Percentiles rank a stretch among this genome's conserved stretches.
Evolutionary conservation across 2,888 invertebrate genomes (phyloP).

Genomic region (Colletes collaris): DNA sequence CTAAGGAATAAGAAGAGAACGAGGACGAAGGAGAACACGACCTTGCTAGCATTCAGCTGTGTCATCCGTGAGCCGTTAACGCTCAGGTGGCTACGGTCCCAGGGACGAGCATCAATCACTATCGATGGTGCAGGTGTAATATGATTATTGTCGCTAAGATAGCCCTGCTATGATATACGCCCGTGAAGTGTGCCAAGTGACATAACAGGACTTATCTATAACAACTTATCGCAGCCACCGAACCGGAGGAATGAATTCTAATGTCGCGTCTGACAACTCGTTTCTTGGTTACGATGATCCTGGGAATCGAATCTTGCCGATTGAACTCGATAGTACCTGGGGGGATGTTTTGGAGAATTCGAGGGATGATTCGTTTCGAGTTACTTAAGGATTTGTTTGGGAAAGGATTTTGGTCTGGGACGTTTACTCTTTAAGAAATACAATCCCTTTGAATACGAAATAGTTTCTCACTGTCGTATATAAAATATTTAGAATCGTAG

Average conservation of each 20-base stretch:
- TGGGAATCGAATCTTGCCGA: background rate
- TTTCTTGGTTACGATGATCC: background rate
- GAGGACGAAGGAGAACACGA: slow-evolving; percentile 73
- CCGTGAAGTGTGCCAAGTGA: slow-evolving; percentile 73
- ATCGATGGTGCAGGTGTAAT: slow-evolving; percentile 80
- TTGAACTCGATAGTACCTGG: background rate
- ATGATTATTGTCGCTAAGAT: slow-evolving; percentile 75
- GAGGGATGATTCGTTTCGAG: too few species aligned
- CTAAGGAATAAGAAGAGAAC: slow-evolving; percentile 76
- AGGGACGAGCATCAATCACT: slow-evolving; percentile 79
- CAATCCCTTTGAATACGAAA: too few species aligned
- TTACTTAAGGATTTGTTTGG: too few species aligned
- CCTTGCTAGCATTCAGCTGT: slow-evolving; percentile 80
- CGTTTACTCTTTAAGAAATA: too few species aligned
- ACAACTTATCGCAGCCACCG: slow-evolving; percentile 50
- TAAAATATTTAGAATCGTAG: too few species aligned
- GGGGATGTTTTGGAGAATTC: too few species aligned
- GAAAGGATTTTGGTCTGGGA: too few species aligned
- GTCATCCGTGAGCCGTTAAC: slow-evolving; percentile 82
- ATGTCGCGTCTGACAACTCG: background rate
- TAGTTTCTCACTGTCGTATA: too few species aligned
- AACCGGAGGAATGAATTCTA: slow-evolving; percentile 9
- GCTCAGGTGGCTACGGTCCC: slow-evolving; percentile 74
- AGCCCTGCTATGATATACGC: slow-evolving; percentile 68
- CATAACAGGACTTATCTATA: slow-evolving; percentile 75